Evolutionary conservation across 2,113 vertebrate species (phyloP).

Genomic region (Mugil cephalus): DNA sequence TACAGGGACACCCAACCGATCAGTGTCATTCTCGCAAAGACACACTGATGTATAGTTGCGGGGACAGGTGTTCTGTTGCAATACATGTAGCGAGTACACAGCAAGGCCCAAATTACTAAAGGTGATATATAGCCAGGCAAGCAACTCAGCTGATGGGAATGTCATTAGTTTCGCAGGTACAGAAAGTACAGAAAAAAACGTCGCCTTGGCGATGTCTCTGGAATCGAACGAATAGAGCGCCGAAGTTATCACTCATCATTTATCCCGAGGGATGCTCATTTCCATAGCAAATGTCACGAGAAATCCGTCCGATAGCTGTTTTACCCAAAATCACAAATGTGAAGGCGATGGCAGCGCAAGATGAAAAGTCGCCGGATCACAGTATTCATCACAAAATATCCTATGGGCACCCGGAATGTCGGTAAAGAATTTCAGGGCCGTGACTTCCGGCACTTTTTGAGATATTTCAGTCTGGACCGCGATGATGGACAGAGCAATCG

Average conservation of each 20-base stretch:
- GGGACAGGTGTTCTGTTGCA: slow-evolving; percentile 9
- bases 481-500: not conserved
- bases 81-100: not conserved
- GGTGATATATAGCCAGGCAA: not conserved
- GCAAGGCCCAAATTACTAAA: not conserved
- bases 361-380: too few relatives aligned
- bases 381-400: not conserved
- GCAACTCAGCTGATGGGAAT: too few relatives aligned
- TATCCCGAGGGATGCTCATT: not conserved
- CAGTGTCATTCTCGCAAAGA: slow-evolving; percentile 16
- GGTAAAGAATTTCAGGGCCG: too few relatives aligned
- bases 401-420: not conserved
- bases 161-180: too few relatives aligned
- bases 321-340: not conserved
- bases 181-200: too few relatives aligned
- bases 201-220: not conserved
- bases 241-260: not conserved
- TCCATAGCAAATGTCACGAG: not conserved
- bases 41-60: slow-evolving; percentile 18
- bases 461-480: not conserved
- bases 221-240: not conserved
- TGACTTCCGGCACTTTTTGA: too few relatives aligned
- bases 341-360: not conserved
- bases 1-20: slow-evolving; percentile 47
- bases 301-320: not conserved